These are phyloP conservation scores for Bergia puertoricense DNA, from an alignment of 92 coral and sea anemone genomes.

Conservation along the genomic window DNA sequence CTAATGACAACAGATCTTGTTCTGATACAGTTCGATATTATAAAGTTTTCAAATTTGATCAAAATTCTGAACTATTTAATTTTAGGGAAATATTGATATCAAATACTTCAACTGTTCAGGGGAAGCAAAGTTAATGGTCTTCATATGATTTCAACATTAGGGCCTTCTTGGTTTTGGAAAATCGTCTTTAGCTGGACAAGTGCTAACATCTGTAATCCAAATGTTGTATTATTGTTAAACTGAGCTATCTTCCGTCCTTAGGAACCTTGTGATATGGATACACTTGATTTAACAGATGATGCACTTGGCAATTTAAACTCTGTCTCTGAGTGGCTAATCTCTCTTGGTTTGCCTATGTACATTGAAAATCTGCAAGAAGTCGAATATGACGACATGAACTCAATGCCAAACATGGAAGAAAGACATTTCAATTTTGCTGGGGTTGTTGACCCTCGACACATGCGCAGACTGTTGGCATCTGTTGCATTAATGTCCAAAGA, in stretches of 20 bases:
- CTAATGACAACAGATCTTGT: too few relatives aligned
- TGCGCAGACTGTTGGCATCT: constrained; percentile 80
- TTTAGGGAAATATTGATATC: too few relatives aligned
- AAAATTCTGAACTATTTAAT: too few relatives aligned
- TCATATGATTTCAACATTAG: too few relatives aligned
- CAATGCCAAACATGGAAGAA: constrained; percentile 80
- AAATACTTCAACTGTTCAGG: too few relatives aligned
- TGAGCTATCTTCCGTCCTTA: constrained; percentile 20
- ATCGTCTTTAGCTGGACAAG: too few relatives aligned
- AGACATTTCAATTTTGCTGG: constrained; percentile 89
- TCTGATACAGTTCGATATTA: too few relatives aligned
- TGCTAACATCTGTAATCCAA: too few relatives aligned
- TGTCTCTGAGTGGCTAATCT: constrained; percentile 82
- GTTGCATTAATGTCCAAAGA: constrained; percentile 74
- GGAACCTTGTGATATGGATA: constrained; percentile 78
- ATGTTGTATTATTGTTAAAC: not conserved
- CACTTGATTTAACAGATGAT: constrained; percentile 64
- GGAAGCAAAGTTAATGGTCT: too few relatives aligned
- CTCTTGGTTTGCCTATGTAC: constrained; percentile 94
- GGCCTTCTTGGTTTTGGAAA: too few relatives aligned
- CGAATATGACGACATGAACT: constrained; percentile 82
- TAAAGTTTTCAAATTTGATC: too few relatives aligned
- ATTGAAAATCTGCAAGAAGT: constrained; percentile 77
- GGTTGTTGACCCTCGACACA: constrained; percentile 83
- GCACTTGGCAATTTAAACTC: constrained; percentile 66